Conservation (phyloP, 2,113 vertebrate genomes). For the Cynopterus brachyotis region DNA sequence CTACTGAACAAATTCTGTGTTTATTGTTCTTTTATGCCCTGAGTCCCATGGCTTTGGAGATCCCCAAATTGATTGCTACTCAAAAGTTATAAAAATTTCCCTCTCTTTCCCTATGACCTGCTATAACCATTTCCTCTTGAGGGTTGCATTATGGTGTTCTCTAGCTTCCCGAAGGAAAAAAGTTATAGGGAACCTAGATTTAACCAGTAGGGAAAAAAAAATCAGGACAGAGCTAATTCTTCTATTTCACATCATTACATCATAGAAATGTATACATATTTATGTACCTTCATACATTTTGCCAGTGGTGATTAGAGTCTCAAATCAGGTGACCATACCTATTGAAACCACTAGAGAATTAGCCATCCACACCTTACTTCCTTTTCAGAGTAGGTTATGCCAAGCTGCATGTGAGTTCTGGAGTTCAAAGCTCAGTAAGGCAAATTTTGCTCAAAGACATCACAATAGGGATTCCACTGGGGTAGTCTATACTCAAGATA, state of each 20-base stretch:
- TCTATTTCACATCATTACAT: not conserved
- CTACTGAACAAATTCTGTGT: not conserved
- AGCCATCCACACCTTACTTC: not conserved
- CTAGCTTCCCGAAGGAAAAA: not conserved
- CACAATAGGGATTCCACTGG: not conserved
- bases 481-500: not conserved
- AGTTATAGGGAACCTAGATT: not conserved
- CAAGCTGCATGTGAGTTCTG: not conserved
- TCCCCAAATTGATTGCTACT: slow-evolving; percentile 2
- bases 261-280: not conserved
- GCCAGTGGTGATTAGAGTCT: not conserved
- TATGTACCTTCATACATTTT: not conserved
- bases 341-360: not conserved
- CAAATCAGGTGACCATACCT: not conserved
- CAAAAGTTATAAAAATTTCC: slow-evolving; percentile 35
- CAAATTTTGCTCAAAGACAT: not conserved
- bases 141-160: not conserved
- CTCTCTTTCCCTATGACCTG: not conserved
- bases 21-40: not conserved
- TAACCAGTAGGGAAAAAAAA: not conserved
- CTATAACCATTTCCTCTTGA: not conserved
- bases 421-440: not conserved
- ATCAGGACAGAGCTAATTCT: not conserved
- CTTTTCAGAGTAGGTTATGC: not conserved
- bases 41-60: slow-evolving; percentile 19